Evolutionary conservation across 2,797 vertebrate genomes (phyloP), one percentile per base, ranked within the genome.

Genomic region (Aeoliscus strigatus): DNA sequence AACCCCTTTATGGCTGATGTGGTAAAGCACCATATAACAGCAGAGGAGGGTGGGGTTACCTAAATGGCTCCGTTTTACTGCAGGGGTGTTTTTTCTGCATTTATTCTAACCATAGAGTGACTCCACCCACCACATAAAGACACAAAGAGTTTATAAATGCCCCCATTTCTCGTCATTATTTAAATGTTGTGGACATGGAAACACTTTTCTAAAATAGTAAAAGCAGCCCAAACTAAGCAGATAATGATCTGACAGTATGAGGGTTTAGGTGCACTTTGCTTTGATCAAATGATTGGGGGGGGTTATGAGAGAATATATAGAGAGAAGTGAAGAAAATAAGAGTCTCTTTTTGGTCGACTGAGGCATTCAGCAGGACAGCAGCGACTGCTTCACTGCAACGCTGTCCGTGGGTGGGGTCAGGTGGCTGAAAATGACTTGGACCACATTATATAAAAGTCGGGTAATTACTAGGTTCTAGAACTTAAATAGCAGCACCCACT

Each of bases 111-210:
- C 79, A 48, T 82, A 68, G 70, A 51, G 65, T 82, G 63, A 74
- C 87, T 80, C 87, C 87, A 86, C 86, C 87, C 85, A 77, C 73
- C 57, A 83, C 75, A 82, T 76, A 67, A 83, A 80, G 70, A 62
- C 65, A 61, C 57, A 43, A 51, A 68, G 54, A 74, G 54, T 79
- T 75, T 72, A 70, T 73, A 48, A 78, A 79, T 46, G 53, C 36
- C 33, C n/a, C 9, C 56, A 49, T 51, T 51, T 63, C 59, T 64
- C 29, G 37, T 75, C 51, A 60, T 72, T 71, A 65, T 57, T 28
- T 39, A 62, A 39, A 60, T 29, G 24, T 45, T 37, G 46, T 46
- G 49, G 49, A 69, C 39, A 63, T 43, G 37, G 47, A 41, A 63
- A 40, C 24, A 32, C 41, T 34, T 45, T n/a, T 38, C 9, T 28